Evolutionary conservation across 1,140 invertebrate species (phyloP), one percentile per base, ranked within the genome.

Genomic region (Schlechtendalia chinensis): DNA sequence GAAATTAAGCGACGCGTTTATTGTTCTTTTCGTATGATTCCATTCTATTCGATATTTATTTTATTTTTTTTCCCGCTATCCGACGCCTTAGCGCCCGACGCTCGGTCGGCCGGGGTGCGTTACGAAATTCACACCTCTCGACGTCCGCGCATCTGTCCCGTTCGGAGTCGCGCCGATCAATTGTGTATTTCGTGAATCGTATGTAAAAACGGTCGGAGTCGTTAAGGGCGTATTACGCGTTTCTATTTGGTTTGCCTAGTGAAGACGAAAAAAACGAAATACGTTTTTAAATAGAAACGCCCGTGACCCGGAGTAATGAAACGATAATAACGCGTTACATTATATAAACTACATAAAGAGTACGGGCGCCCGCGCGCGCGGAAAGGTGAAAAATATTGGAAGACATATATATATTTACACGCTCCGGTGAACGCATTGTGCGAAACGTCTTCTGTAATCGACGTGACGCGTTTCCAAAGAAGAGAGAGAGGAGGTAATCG

Each of bases 371-470:
- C 24, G 29, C 39, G 29, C 1, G n/a, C 17, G 58, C n/a, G n/a
- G 32, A n/a, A 63, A 79, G 74, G 74, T 63, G 75, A 79, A 63
- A 45, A 50, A 63, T 63, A 47, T 63, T 63, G 24, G 75, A 79
- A 50, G 58, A 39, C 32, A 39, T 8, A 39, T 8, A 39, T 8
- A 39, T 8, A 8, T 39, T 4, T 8, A 39, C 32, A 61, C 58
- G 45, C 54, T 79, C 50, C 75, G 58, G 19, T 63, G 75, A 79
- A 63, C 75, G 61, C 75, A 79, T 79, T 79, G 75, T 79, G 58
- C 56, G 75, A 63, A 79, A 63, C 50, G 75, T 79, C 75, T 79
- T 79, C 75, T 47, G 75, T 79, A 79, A 79, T 79, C 75, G 75
- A 79, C 61, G 75, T 79, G 75, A 79, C 75, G 47, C 75, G 58